Base-by-base conservation (phyloP, 2,888 invertebrate genomes). In the Gerosis bhagava region DNA sequence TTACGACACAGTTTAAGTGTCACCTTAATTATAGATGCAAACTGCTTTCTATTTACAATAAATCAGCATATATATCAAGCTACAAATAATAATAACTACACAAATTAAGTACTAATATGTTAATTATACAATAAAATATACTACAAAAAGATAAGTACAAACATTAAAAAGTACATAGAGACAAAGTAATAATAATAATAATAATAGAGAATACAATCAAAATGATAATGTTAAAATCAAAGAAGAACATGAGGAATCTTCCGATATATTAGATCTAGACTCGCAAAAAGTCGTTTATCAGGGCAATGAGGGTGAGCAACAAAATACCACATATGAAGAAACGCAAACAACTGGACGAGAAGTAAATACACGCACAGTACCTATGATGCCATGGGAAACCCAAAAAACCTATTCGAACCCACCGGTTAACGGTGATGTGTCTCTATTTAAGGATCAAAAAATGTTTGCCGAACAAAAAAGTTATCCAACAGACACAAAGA, bases 231-330 rank as follows among this genome's bases (percentile, higher is more conserved):
- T 73, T 2, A 91, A 91, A 53, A 61, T 90, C 1, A 93, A 93
- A 65, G 91, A 91, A 62, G 93, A 93, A 65, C 92, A 92, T 37
- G 93, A 94, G 64, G 92, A 93, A 49, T 93, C 94, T 35, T 93
- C 94, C 8, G 96, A 97, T 66, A 94, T 97, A 56, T 89, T 97
- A 44, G 97, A 97, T 73, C 83, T 97, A 51, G 97, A 97, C 72
- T 96, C 96, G 1, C 96, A 97, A 70, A 96, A 96, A 83, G 96
- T 97, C 55, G 96, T 97, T 1, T 94, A 93, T 63, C 91, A 92
- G 56, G 92, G 92, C 47, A 90, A 91, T 61, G 92, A 90, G 60
- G 90, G 90, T 43, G 88, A 88, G 22, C 76, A 73, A 41, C 75
- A 73, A 29, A 81, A 86, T 10, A 60, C 75, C 5, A 57, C 73